These are phyloP conservation scores for Idaea biselata DNA, from an alignment of 2,888 invertebrate species.

Conservation along the genomic window DNA sequence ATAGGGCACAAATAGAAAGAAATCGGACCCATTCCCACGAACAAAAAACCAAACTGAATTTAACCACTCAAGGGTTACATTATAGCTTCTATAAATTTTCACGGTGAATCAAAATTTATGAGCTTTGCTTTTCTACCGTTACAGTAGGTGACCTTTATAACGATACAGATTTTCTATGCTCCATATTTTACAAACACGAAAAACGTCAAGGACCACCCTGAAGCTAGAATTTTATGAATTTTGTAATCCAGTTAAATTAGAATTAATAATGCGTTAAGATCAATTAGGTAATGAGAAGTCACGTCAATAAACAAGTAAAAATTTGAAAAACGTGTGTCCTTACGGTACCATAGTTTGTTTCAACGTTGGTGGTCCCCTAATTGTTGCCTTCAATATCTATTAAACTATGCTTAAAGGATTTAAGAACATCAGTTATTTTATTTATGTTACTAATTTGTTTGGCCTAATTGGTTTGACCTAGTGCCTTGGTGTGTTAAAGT, in stretches of 20 bases:
- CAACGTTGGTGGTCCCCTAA: conserved; percentile 46
- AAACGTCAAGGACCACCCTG: conserved; percentile 58
- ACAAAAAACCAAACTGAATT: conserved; percentile 20
- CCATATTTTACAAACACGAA: conserved; percentile 43
- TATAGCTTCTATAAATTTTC: conserved; percentile 62
- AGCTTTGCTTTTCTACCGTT: conserved; percentile 56
- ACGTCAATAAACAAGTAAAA: conserved; percentile 36
- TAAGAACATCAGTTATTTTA: conserved; percentile 16
- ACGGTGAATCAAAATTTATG: conserved; percentile 55
- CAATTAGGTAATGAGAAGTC: conserved; percentile 54
- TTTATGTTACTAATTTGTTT: conserved; percentile 26
- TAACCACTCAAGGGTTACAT: conserved; percentile 26
- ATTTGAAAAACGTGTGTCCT: conserved; percentile 36
- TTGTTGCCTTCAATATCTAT: conserved; percentile 11
- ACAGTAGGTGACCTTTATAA: conserved; percentile 52
- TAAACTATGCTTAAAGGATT: background rate
- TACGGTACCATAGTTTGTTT: conserved; percentile 31
- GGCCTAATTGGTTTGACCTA: background rate
- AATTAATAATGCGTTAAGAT: conserved; percentile 62
- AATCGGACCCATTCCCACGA: conserved; percentile 11
- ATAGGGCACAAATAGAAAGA: background rate
- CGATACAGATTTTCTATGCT: conserved; percentile 56
- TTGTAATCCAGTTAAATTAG: conserved; percentile 45
- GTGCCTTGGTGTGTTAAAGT: background rate
- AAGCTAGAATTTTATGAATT: conserved; percentile 21